phyloP scores from a whole-genome alignment of 2,113 vertebrate genomes.

The Festucalex cinctus region DNA sequence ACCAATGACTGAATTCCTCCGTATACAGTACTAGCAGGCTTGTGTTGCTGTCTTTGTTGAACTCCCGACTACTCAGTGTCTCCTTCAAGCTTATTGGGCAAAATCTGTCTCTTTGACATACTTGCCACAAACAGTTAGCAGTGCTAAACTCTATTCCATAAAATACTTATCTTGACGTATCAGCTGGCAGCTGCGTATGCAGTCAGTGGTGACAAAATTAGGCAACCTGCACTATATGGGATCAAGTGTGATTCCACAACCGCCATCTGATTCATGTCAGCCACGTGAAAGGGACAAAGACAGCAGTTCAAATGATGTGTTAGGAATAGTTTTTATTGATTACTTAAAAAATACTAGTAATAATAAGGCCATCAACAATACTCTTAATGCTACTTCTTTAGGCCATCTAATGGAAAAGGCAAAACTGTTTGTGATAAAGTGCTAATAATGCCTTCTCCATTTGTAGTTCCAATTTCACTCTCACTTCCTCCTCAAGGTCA shows the following conservation, averaged over 20 bases:
- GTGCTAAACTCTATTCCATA: not conserved
- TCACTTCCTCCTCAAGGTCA: constrained; percentile 15
- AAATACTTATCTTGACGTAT: not conserved
- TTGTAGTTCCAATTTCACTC: not conserved
- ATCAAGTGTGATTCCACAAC: not conserved
- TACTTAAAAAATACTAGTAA: not conserved
- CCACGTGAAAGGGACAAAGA: not conserved
- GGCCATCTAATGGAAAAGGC: constrained; percentile 21
- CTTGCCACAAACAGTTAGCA: not conserved
- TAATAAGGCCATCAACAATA: not conserved
- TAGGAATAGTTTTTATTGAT: no score
- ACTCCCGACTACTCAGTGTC: no score
- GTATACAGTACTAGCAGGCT: no score
- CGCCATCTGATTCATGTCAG: not conserved
- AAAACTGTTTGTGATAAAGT: constrained; percentile 11
- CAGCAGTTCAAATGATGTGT: no score
- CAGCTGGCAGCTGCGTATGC: not conserved
- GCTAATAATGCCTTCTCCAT: not conserved
- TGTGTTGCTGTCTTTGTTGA: no score
- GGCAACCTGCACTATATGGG: not conserved
- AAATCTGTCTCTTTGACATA: not conserved
- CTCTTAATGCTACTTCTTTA: not conserved
- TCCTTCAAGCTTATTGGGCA: not conserved
- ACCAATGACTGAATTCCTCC: no score
- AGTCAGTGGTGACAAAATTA: not conserved